Evolutionary conservation across 1,140 invertebrate genomes (phyloP), one percentile per base, ranked within the genome.

Genomic region (Batillaria attramentaria): DNA sequence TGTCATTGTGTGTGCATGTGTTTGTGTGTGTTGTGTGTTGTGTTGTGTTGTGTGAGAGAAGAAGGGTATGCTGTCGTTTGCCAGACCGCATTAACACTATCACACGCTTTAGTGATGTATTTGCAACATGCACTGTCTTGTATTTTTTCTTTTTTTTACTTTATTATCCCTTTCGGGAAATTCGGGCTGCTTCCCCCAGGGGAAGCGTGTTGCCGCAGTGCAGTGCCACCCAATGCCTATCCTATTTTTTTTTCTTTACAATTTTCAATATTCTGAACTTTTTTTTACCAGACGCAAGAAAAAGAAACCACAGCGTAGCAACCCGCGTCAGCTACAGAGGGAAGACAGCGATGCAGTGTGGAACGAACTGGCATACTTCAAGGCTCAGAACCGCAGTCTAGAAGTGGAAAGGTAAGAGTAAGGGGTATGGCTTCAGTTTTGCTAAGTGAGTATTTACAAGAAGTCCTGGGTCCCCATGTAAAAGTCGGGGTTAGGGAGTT

Each of bases 361-460:
- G 90, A 91, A 91, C 83, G 90, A 91, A 75, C 81, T 91, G 28
- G 82, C 88, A 3, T 87, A 82, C 72, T 89, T 89, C 75, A 91
- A 88, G 66, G 86, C 81, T 77, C 86, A 91, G 75, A 89, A 89
- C 77, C 85, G 88, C 43, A 87, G 84, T 35, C 77, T 91, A n/a
- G 78, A 84, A 10, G 84, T 87, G 16, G 88, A 89, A 73, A 89
- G 83, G 90, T 91, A 78, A 68, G 82, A 72, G n/a, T n/a, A n/a
- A n/a, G n/a, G n/a, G n/a, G n/a, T n/a, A n/a, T n/a, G n/a, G n/a
- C n/a, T n/a, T n/a, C n/a, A n/a, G n/a, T n/a, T n/a, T n/a, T n/a
- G n/a, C n/a, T n/a, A n/a, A n/a, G n/a, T n/a, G n/a, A n/a, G n/a
- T n/a, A n/a, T n/a, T n/a, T n/a, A n/a, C n/a, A n/a, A n/a, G n/a